Conservation (phyloP, 2,888 invertebrate genomes). For the Plagodis pulveraria region DNA sequence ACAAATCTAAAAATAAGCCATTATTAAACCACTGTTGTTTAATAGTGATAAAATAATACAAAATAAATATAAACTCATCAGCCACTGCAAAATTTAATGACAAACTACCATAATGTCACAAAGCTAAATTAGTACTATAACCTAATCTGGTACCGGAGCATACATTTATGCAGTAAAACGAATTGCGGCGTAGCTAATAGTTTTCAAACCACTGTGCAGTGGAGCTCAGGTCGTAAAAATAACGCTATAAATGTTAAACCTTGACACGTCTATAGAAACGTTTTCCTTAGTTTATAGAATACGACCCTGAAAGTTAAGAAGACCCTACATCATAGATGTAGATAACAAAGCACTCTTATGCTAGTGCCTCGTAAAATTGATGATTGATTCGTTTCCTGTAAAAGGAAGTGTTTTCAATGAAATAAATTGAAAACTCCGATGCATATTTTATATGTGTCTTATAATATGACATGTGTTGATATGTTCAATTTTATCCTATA, state of each 20-base stretch:
- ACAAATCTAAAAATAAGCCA: no score
- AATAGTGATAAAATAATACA: no score
- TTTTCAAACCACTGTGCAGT: conserved; percentile 39
- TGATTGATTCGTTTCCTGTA: conserved; percentile 37
- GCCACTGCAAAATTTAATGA: no score
- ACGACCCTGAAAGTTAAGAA: conserved; percentile 58
- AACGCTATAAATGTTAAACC: conserved; percentile 57
- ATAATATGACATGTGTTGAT: no score
- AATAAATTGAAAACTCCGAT: conserved; percentile 10
- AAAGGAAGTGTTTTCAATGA: conserved; percentile 19
- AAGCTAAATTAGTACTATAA: background rate
- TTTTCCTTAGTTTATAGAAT: conserved; percentile 70
- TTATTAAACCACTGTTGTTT: no score
- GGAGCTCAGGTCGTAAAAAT: conserved; percentile 55
- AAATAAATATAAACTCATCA: no score
- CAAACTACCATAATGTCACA: no score
- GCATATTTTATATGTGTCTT: background rate
- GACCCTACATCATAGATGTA: conserved; percentile 55
- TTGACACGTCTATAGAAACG: conserved; percentile 61
- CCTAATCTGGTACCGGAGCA: background rate
- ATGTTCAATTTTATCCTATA: no score
- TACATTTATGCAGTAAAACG: conserved; percentile 5
- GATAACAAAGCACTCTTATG: conserved; percentile 39
- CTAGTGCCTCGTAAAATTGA: conserved; percentile 36
- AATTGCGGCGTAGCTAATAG: conserved; percentile 11